Evolutionary conservation across 1,140 invertebrate genomes (phyloP), one percentile per base, ranked within the genome.

Genomic region (Heterodera schachtii): DNA sequence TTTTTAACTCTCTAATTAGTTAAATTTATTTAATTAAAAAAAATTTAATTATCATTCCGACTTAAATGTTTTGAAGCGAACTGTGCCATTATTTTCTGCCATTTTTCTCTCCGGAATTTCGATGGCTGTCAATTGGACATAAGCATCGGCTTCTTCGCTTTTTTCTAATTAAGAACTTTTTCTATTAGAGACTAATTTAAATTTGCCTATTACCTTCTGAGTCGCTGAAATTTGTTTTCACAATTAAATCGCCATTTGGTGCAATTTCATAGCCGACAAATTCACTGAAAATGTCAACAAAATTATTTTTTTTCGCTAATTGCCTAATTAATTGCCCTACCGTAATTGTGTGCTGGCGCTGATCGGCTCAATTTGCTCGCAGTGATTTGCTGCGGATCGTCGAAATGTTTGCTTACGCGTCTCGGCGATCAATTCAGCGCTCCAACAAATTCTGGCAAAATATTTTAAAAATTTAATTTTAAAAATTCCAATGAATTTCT

Each of bases 391-490:
- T 71, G 81, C 84, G 16, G 78, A 73, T 49, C 86, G 84, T 75
- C 81, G 86, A 79, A 86, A 86, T 77, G 78, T 64, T 64, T 57
- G 41, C 77, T 73, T n/a, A n/a, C 31, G 57, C 43, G 76, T 47
- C 80, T 89, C 81, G 19, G 87, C 81, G 19, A 84, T 7, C 21
- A 86, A 57, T 64, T 81, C 79, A 13, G 79, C 84, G n/a, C 60
- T 78, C 87, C 87, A 86, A 74, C 86, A 86, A 16, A 86, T 89
- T 75, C 86, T 86, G 41, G 78, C 67, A 11, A 64, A n/a, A 73
- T 47, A 19, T 64, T 19, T 60, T 16, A 60, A 8, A 60, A 60
- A 13, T 60, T 60, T 7, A 16, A 3, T 9, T 60, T 19, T 60
- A 16, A 60, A 13, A 60, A 11, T 60, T 60, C 49, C 57, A 49